A percentile compares a stretch with the other conserved stretches of the same genome.
Evolutionary conservation across 2,113 vertebrate species (phyloP).

Genomic region (Aix galericulata): DNA sequence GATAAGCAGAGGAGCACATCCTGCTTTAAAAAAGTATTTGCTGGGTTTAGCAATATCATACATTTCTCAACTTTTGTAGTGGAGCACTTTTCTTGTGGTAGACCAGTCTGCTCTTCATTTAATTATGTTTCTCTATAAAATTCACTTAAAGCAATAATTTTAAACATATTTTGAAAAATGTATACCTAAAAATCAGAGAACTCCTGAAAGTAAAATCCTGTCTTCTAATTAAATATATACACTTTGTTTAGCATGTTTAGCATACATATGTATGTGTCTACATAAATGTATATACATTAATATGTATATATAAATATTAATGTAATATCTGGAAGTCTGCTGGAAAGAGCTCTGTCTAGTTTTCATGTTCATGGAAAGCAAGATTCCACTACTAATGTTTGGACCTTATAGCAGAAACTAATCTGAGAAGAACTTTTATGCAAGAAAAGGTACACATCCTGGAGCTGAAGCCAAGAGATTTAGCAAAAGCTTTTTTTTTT

Average conservation of each 20-base stretch:
- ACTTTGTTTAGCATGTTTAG: background rate
- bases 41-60: background rate
- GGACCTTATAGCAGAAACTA: background rate
- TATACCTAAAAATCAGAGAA: background rate
- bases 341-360: background rate
- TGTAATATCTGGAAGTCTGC: background rate
- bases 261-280: no score
- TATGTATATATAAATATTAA: background rate
- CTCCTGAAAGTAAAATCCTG: background rate
- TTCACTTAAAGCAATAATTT: background rate
- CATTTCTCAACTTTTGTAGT: background rate
- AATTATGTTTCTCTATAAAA: background rate
- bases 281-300: no score
- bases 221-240: background rate
- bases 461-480: background rate
- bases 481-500: background rate
- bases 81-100: background rate
- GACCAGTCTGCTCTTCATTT: fast-evolving
- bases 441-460: background rate
- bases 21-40: background rate
- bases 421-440: background rate
- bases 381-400: background rate
- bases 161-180: background rate
- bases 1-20: background rate
- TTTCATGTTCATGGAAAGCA: background rate